Evolutionary conservation across 2,888 invertebrate species (phyloP).

Genomic region (Anagyrus pseudococci): DNA sequence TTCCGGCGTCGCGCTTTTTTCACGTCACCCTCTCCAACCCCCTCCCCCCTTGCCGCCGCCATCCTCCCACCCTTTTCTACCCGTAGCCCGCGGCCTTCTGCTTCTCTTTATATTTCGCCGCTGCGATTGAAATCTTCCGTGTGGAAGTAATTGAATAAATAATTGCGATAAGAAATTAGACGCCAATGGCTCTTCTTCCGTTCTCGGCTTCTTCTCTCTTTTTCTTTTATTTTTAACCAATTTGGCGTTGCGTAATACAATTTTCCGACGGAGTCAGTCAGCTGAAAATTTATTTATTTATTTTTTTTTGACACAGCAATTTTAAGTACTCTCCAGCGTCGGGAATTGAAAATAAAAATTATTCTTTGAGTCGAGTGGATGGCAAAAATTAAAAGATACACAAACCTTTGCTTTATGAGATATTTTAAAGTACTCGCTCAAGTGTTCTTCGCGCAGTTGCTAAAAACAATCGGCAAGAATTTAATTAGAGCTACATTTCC

Average conservation of each 20-base stretch:
- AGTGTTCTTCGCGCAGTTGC: no score
- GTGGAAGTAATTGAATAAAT: slow-evolving; percentile 32
- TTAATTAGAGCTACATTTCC: no score
- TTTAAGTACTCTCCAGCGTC: not conserved
- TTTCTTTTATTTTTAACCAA: no score
- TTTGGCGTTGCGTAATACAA: slow-evolving; percentile 7
- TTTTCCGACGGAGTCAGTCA: not conserved
- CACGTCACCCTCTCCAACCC: no score
- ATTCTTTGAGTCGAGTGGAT: no score
- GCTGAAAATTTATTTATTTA: not conserved
- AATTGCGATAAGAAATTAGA: slow-evolving; percentile 25
- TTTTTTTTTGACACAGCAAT: not conserved
- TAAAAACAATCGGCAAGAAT: no score
- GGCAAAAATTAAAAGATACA: no score
- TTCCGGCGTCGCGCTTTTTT: not conserved
- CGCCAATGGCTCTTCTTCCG: not conserved
- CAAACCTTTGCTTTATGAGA: no score
- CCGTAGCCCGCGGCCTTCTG: no score
- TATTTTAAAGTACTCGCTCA: no score
- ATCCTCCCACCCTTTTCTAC: not conserved
- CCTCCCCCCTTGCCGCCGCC: not conserved
- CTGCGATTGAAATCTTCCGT: slow-evolving; percentile 18
- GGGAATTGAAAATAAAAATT: no score
- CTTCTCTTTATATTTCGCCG: no score
- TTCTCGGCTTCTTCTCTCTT: not conserved